A percentile compares a stretch with the other conserved stretches of the same genome.
phyloP scores from a whole-genome alignment of 2,113 vertebrate species.

The Malurus elegans region DNA sequence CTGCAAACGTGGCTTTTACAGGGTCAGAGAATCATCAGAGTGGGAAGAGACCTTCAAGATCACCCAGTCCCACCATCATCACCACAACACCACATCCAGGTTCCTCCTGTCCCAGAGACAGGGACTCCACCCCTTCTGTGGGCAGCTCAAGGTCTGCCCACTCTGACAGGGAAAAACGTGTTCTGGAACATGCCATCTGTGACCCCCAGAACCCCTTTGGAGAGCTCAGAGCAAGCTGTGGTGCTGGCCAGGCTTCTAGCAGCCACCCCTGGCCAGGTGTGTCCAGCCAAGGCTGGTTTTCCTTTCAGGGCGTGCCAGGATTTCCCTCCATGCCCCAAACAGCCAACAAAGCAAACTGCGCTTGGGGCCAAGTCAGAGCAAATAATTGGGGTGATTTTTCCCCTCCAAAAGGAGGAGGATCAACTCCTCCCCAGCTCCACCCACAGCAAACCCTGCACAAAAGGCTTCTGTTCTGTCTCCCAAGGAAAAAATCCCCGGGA shows the following conservation, averaged over 20 bases:
- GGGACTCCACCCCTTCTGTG: neutral
- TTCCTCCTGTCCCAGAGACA: neutral
- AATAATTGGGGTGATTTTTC: neutral
- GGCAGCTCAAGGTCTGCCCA: neutral
- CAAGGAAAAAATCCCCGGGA: neutral
- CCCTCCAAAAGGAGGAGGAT: neutral
- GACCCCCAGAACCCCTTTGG: accelerated
- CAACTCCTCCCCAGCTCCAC: neutral
- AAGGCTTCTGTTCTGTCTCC: neutral
- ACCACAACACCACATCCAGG: neutral
- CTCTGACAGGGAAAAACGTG: neutral
- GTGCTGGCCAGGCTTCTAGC: neutral
- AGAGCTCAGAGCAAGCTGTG: neutral
- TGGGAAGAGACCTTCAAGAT: neutral
- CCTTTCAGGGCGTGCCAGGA: neutral
- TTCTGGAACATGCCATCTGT: accelerated
- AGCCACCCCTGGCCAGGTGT: neutral
- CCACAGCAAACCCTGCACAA: constrained; percentile 13
- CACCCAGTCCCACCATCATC: neutral
- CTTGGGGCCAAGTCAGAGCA: neutral
- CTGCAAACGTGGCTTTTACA: neutral
- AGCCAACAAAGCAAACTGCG: neutral
- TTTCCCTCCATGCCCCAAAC: neutral
- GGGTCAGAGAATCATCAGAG: too few relatives aligned
- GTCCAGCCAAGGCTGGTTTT: neutral